Percentiles rank a stretch among this genome's conserved stretches.
Evolutionary conservation across 2,888 invertebrate species (phyloP).

Genomic region (Stegophylla sp.): DNA sequence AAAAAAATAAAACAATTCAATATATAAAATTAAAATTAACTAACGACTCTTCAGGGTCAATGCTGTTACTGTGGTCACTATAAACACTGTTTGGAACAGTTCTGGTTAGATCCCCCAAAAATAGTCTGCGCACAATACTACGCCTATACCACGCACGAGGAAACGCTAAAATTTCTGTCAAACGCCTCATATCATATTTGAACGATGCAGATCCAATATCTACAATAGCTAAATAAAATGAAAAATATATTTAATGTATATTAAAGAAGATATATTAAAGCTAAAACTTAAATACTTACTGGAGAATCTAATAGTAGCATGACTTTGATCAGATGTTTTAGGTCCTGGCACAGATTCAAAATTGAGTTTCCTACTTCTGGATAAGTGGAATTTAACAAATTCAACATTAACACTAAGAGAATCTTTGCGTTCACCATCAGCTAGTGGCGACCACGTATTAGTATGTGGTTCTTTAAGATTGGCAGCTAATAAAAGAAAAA

Average conservation of each 20-base stretch:
- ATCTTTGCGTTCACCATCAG: constrained; percentile 90
- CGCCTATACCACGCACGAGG: constrained; percentile 98
- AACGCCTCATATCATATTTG: constrained; percentile 96
- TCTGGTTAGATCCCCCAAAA: constrained; percentile 87
- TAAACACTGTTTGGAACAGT: constrained; percentile 65
- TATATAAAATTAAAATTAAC: constrained; percentile 7
- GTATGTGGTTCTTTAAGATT: constrained; percentile 48
- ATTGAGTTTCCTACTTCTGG: constrained; percentile 87
- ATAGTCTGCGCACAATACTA: constrained; percentile 88
- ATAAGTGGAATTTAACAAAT: constrained; percentile 94
- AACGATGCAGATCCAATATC: constrained; percentile 96
- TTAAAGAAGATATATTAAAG: neutral
- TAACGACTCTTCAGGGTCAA: constrained; percentile 50
- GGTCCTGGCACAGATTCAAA: constrained; percentile 68
- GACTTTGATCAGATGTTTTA: constrained; percentile 71
- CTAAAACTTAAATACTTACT: constrained; percentile 69
- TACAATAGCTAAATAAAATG: constrained; percentile 77
- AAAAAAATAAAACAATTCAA: neutral
- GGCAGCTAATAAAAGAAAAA: constrained; percentile 22
- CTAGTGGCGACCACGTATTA: constrained; percentile 71
- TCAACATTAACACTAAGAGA: constrained; percentile 95
- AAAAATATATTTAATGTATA: constrained; percentile 11
- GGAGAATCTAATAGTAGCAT: constrained; percentile 90
- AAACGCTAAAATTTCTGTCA: constrained; percentile 96
- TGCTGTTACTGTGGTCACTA: constrained; percentile 64